Evolutionary conservation across 2,888 invertebrate genomes (phyloP).

Genomic region (Clunio marinus): DNA sequence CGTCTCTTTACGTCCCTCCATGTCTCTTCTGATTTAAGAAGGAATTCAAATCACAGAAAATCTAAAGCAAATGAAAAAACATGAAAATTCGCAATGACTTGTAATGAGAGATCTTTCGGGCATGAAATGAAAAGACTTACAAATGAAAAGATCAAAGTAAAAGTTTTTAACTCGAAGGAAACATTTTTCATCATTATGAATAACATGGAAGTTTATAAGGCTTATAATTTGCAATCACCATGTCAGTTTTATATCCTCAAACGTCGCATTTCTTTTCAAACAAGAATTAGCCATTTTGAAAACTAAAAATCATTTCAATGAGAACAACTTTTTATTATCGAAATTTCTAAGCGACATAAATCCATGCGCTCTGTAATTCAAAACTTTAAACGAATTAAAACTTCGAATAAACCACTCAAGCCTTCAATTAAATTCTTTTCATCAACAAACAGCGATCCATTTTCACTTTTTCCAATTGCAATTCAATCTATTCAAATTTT

Average conservation of each 20-base stretch:
- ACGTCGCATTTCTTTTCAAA: neutral
- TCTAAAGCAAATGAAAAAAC: too few relatives aligned
- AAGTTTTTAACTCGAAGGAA: neutral
- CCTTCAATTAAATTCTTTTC: neutral
- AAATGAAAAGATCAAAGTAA: neutral
- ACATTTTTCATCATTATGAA: constrained; percentile 2
- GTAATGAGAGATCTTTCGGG: neutral
- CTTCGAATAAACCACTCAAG: neutral
- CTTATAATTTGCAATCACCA: too few relatives aligned
- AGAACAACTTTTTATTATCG: neutral
- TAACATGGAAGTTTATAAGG: neutral
- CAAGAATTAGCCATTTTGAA: neutral
- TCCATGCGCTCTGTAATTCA: neutral
- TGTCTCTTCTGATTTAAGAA: too few relatives aligned
- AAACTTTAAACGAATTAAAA: neutral
- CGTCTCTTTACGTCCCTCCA: too few relatives aligned
- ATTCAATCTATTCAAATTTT: neutral
- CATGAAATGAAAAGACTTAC: neutral
- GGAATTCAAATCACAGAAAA: too few relatives aligned
- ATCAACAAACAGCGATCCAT: neutral
- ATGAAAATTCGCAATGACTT: neutral
- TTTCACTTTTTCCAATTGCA: neutral
- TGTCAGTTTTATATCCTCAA: neutral
- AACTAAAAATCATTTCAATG: neutral
- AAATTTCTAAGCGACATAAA: too few relatives aligned